Base-by-base conservation (phyloP, 2,797 vertebrate species). In the Petrocephalus sullivani region DNA sequence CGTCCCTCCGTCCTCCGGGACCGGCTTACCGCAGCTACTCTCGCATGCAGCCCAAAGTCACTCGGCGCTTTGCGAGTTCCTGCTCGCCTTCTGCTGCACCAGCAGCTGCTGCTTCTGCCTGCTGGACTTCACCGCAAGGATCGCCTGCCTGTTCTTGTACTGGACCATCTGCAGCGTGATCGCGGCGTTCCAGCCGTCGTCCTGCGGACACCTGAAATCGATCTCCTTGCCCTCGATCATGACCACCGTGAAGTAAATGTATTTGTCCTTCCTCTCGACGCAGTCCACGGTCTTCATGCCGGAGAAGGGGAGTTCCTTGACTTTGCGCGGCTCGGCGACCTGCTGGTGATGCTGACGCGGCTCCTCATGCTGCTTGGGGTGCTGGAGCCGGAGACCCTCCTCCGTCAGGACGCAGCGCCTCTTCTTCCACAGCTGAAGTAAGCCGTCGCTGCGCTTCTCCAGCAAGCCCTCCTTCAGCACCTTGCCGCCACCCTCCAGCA, bases 341-440 rank as follows among this genome's bases (percentile, higher is more conserved):
- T 89, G 89, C 75, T 89, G 92, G 0, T 92, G 93, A 94, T 90
- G 94, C 21, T 91, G 94, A 87, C 93, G 93, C 89, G 93, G 92
- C 89, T 90, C 95, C 87, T 95, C 94, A 89, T 94, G 96, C 89
- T 97, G 97, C 91, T 97, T 98, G 90, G 97, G 97, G 58, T 97
- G 96, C 90, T 96, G 95, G 87, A 99, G 97, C 90, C 98, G 94
- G 84, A 99, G 95, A 85, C 97, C 97, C 92, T 99, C 98, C 93
- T 98, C 98, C 6, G 98, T 98, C 90, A 99, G 97, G 91, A 98
- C 96, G 94, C 98, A 99, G 90, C 94, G 97, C 94, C 98, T 98
- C 95, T 98, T 98, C 96, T 98, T 99, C 98, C 98, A 99, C 83
- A 98, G 97, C 97, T 99, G 98, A 94, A 99, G 96, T 92, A 99